Base-by-base conservation (phyloP, 2,113 vertebrate species). In the Leucoraja erinaceus region DNA sequence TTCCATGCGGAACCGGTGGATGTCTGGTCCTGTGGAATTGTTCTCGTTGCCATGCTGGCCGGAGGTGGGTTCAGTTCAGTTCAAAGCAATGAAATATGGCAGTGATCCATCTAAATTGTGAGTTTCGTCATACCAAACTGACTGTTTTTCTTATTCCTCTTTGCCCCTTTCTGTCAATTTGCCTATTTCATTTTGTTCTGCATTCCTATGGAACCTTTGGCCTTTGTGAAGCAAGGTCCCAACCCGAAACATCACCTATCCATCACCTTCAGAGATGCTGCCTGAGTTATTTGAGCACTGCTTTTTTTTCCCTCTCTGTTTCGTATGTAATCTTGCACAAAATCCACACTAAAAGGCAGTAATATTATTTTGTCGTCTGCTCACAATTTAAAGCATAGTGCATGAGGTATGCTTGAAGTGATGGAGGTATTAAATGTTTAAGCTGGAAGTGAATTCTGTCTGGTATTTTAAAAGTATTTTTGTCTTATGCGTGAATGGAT, bases 1-100 rank as follows among this genome's bases (percentile, higher is more conserved):
- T 99, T 98, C 95, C 94, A 95, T 20, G 98, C 99, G 0, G 98
- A 98, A 94, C 98, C 98, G 0, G 98, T 98, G 1, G 98, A 99
- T 78, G 94, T 98, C 92, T 99, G 99, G 99, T 98, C 99, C 0
- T 99, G 99, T 93, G 98, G 98, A 1, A 98, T 99, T 56, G 98
- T 99, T 28, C 98, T 99, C 31, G 98, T 97, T 0, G 98, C 98
- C n/a, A 99, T 99, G 98, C 94, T 99, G 94, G 98, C 98, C 9
- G 98, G 98, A 96, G 98, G 98, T 98, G 94, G 94, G 93, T 93
- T 16, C 16, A 47, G 5, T 75, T 56, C n/a, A n/a, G n/a, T n/a
- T n/a, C n/a, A n/a, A n/a, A n/a, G n/a, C n/a, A n/a, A 16, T 47
- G 54, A 47, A 6, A 59, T 10, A 16, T 75, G 25, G 22, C 18